Percentiles rank a stretch among this genome's conserved stretches.
Evolutionary conservation across 2,113 vertebrate genomes (phyloP).

Genomic region (Muntiacus reevesi): DNA sequence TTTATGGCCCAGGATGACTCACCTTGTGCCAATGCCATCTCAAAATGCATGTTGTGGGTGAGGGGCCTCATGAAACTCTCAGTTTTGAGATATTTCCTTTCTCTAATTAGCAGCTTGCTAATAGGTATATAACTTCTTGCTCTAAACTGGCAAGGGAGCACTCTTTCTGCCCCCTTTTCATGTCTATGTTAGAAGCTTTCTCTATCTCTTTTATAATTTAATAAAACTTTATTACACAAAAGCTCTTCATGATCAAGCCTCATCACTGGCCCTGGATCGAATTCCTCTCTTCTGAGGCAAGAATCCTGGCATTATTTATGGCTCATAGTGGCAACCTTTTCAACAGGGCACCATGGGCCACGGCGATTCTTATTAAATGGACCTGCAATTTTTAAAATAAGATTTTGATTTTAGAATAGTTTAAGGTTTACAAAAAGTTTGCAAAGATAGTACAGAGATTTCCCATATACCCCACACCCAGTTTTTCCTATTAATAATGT

Average conservation of each 20-base stretch:
- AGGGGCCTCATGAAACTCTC: not conserved
- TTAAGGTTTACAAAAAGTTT: not conserved
- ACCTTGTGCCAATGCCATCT: not conserved
- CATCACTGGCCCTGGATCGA: not conserved
- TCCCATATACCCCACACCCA: not conserved
- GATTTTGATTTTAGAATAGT: not conserved
- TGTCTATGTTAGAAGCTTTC: not conserved
- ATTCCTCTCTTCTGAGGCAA: not conserved
- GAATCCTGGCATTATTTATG: fast-evolving
- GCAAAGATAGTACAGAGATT: not conserved
- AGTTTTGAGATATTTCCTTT: not conserved
- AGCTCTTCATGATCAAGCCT: not conserved
- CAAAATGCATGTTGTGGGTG: not conserved
- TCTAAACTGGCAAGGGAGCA: not conserved
- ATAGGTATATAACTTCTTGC: not conserved
- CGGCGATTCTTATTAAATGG: not conserved
- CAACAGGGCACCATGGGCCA: not conserved
- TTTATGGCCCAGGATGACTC: not conserved
- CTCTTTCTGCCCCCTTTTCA: not conserved
- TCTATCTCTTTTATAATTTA: not conserved
- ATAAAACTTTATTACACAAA: not conserved
- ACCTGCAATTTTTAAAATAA: not conserved
- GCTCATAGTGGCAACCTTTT: not conserved
- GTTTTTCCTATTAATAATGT: not conserved
- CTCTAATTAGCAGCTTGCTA: not conserved